Conservation (phyloP, 1,140 invertebrate species). For the Aphidius gifuensis region DNA sequence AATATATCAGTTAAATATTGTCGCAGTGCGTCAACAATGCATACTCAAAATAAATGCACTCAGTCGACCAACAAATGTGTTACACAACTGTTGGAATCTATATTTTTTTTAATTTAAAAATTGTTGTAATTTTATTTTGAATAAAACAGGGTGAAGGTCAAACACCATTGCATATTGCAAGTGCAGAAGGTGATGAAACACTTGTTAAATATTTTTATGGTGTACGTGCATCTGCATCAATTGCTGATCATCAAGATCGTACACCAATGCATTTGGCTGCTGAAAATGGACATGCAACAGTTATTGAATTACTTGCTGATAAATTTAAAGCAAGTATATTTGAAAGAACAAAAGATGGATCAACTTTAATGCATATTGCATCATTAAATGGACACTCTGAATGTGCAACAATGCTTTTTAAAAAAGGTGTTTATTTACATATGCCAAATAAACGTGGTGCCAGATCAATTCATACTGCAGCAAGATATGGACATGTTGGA, state of each 20-base stretch:
- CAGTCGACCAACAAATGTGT: conserved; percentile 26
- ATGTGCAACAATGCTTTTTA: conserved; percentile 97
- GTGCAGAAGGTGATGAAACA: conserved; percentile 91
- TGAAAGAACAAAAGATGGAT: conserved; percentile 94
- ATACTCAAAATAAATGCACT: conserved; percentile 10
- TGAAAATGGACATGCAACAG: conserved; percentile 90
- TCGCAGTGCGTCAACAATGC: conserved; percentile 35
- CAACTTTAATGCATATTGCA: conserved; percentile 97
- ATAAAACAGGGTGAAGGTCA: conserved; percentile 75
- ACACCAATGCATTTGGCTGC: conserved; percentile 97
- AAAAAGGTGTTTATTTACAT: conserved; percentile 97
- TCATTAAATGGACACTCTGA: conserved; percentile 95
- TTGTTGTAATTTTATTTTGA: conserved; percentile 20
- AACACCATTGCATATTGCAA: conserved; percentile 90
- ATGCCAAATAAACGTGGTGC: conserved; percentile 98
- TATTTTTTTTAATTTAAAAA: not conserved
- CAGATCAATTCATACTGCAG: conserved; percentile 88
- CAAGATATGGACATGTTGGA: conserved; percentile 89
- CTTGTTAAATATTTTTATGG: conserved; percentile 94
- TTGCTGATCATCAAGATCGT: conserved; percentile 92
- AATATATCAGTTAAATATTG: conserved; percentile 38
- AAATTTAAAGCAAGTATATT: conserved; percentile 96
- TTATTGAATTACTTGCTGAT: conserved; percentile 94
- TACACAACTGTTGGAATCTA: conserved; percentile 10
- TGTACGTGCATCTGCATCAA: conserved; percentile 87